Conservation (phyloP, 2,888 invertebrate species). For the Stenchaetothrips biformis region DNA sequence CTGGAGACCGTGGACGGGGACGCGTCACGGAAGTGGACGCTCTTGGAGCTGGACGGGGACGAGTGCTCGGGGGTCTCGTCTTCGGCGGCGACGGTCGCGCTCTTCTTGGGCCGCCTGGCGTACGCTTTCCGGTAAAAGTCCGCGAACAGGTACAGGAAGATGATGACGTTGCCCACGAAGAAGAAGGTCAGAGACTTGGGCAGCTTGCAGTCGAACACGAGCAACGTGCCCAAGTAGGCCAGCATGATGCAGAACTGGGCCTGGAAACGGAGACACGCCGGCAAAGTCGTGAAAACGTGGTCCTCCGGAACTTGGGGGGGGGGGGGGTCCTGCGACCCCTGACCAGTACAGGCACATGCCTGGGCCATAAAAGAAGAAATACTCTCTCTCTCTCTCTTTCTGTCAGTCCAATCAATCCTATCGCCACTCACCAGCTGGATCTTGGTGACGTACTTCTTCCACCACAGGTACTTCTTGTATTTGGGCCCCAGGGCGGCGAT, state of each 20-base stretch:
- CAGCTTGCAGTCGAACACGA: slow-evolving; percentile 53
- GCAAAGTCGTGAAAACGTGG: background rate
- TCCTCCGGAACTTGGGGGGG: too few relatives aligned
- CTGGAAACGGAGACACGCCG: slow-evolving; percentile 45
- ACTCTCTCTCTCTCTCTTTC: background rate
- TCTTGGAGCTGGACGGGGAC: background rate
- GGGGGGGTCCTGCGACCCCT: background rate
- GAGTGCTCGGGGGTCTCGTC: background rate
- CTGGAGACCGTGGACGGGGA: background rate
- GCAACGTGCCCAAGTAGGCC: slow-evolving; percentile 54
- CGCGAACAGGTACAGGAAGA: slow-evolving; percentile 56
- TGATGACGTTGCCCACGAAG: slow-evolving; percentile 52
- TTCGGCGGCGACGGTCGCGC: background rate
- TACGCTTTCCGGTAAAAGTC: slow-evolving; percentile 58
- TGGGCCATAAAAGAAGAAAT: too few relatives aligned
- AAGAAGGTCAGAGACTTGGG: slow-evolving; percentile 54
- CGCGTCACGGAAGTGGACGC: background rate
- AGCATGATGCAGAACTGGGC: slow-evolving; percentile 64
- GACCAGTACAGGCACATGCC: too few relatives aligned
- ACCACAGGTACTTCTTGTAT: slow-evolving; percentile 52
- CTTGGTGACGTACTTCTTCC: slow-evolving; percentile 53
- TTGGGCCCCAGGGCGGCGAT: slow-evolving; percentile 50
- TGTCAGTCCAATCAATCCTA: background rate
- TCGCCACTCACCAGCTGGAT: slow-evolving; percentile 46
- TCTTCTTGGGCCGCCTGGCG: slow-evolving; percentile 38